These are phyloP conservation scores for Barnardius zonarius DNA, from an alignment of 2,113 vertebrate genomes.

Conservation along the genomic window DNA sequence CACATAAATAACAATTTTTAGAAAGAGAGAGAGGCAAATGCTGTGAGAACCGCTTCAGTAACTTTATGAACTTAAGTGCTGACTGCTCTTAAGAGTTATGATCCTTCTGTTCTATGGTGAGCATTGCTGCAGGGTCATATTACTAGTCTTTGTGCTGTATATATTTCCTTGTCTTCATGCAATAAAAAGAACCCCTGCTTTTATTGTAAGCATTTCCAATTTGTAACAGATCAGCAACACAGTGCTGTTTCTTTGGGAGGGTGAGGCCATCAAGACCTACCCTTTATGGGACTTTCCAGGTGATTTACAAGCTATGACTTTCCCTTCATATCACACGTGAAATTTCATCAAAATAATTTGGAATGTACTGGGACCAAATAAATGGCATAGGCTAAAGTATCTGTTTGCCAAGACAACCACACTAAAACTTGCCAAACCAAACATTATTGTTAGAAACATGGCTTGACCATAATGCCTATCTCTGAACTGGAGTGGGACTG, in stretches of 20 bases:
- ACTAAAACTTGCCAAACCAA: conserved; percentile 31
- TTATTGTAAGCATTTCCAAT: conserved; percentile 2
- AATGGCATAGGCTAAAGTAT: not conserved
- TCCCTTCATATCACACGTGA: not conserved
- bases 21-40: not conserved
- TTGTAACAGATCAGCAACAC: conserved; percentile 26
- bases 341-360: conserved; percentile 37
- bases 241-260: conserved; percentile 41
- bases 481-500: not conserved
- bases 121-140: conserved; percentile 12
- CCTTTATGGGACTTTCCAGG: not conserved
- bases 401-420: conserved; percentile 34
- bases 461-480: conserved; percentile 5
- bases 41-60: not conserved
- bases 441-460: not conserved
- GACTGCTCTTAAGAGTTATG: conserved; percentile 21
- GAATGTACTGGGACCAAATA: conserved; percentile 26
- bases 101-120: conserved; percentile 19
- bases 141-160: conserved; percentile 25
- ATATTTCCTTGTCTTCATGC: conserved; percentile 5
- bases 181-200: not conserved
- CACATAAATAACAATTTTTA: not conserved
- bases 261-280: not conserved
- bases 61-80: conserved; percentile 28
- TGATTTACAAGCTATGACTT: conserved; percentile 5